phyloP scores from a whole-genome alignment of 2,888 invertebrate genomes.

The Willowsia nigromaculata region DNA sequence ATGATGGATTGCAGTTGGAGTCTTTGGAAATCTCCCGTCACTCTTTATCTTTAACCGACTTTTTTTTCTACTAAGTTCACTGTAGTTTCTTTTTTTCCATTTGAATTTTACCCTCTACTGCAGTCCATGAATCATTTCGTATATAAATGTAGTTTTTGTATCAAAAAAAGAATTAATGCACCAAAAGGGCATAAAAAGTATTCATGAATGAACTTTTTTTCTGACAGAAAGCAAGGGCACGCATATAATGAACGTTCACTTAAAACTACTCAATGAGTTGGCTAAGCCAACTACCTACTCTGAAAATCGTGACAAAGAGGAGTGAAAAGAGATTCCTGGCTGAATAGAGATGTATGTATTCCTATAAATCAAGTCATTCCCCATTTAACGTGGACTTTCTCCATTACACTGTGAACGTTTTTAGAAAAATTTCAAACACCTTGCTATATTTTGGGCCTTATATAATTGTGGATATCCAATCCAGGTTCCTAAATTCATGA shows the following conservation, averaged over 20 bases:
- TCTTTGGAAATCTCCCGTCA: constrained; percentile 73
- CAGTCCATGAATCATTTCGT: constrained; percentile 3
- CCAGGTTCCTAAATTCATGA: too few species aligned
- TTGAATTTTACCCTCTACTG: not conserved
- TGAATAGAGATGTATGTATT: too few species aligned
- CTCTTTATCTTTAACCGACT: constrained; percentile 69
- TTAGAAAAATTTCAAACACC: too few species aligned
- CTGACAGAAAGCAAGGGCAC: not conserved
- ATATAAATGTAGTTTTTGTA: not conserved
- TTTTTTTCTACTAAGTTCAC: not conserved
- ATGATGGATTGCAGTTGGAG: constrained; percentile 71
- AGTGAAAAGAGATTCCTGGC: not conserved
- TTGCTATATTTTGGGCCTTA: too few species aligned
- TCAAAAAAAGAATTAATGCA: constrained; percentile 30
- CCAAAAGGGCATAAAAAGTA: constrained; percentile 20
- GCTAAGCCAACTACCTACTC: not conserved
- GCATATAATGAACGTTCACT: not conserved
- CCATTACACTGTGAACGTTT: too few species aligned
- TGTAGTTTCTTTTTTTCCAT: not conserved
- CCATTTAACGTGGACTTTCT: not conserved
- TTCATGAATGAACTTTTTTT: not conserved
- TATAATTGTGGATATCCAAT: too few species aligned
- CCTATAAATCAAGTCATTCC: not conserved
- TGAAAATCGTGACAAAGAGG: not conserved
- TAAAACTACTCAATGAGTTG: not conserved